Conservation (phyloP, 2,113 vertebrate genomes). For the Varanus salvator region DNA sequence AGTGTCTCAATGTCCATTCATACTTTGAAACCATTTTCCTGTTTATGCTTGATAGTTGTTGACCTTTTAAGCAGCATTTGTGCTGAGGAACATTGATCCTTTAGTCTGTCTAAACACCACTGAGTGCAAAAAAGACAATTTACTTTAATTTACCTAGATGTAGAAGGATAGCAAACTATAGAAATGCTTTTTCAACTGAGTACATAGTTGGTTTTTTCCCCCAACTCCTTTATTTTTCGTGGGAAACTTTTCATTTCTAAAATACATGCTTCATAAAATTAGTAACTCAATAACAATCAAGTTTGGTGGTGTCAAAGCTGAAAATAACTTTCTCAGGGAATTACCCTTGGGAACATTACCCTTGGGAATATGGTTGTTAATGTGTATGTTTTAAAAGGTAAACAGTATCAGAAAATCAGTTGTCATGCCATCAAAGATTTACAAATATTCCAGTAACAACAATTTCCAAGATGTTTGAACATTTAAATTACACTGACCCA, state of each 20-base stretch:
- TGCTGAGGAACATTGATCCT: not conserved
- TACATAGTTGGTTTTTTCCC: not conserved
- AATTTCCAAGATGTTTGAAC: not conserved
- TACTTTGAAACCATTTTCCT: not conserved
- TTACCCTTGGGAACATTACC: not conserved
- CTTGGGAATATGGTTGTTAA: not conserved
- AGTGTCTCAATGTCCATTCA: not conserved
- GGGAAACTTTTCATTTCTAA: not conserved
- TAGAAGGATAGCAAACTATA: not conserved
- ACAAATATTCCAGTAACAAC: not conserved
- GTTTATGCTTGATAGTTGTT: not conserved
- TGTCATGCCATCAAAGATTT: not conserved
- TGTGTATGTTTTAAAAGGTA: not conserved
- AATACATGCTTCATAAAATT: not conserved
- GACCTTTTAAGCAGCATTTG: not conserved
- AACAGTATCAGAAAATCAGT: not conserved
- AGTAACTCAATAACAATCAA: not conserved
- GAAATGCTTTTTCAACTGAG: not conserved
- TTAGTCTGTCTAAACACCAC: not conserved
- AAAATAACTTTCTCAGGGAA: not conserved
- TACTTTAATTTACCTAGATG: not conserved
- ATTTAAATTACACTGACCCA: not conserved
- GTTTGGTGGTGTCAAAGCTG: not conserved
- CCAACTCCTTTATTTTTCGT: not conserved
- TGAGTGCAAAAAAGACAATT: not conserved